Percentiles rank a stretch among this genome's conserved stretches.
phyloP scores from a whole-genome alignment of 2,113 vertebrate species.

The Lepisosteus osseus region DNA sequence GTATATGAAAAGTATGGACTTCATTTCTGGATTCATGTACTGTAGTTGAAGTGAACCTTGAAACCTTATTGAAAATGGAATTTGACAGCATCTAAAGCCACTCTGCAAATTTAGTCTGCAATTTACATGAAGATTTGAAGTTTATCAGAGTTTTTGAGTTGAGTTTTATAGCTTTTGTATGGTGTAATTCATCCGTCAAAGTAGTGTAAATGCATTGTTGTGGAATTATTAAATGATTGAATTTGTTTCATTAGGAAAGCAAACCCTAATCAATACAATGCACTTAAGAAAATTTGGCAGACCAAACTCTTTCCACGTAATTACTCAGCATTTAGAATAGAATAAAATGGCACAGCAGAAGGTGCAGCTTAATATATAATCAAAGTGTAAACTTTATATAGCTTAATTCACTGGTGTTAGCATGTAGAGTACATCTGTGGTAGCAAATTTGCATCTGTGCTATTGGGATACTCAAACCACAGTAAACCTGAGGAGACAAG shows the following conservation, averaged over 20 bases:
- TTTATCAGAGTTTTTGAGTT: constrained; percentile 5
- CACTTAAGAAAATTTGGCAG: not conserved
- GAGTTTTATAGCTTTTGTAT: not conserved
- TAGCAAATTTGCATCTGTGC: too few species aligned
- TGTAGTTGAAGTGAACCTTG: not conserved
- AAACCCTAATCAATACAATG: not conserved
- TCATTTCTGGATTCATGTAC: not conserved
- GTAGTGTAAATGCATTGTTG: not conserved
- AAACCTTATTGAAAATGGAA: not conserved
- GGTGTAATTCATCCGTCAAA: not conserved
- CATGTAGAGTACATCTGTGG: too few species aligned
- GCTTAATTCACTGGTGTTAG: not conserved
- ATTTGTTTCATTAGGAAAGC: not conserved
- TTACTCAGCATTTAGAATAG: not conserved
- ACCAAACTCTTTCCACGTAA: not conserved
- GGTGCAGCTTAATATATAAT: not conserved
- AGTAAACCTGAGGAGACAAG: not conserved
- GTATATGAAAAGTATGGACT: not conserved
- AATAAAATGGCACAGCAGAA: not conserved
- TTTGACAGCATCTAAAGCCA: constrained; percentile 5
- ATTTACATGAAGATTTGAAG: too few species aligned
- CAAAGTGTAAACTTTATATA: not conserved
- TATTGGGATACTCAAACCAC: too few species aligned
- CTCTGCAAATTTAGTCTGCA: not conserved
- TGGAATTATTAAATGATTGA: not conserved